A percentile compares a stretch with the other conserved stretches of the same genome.
Conservation (phyloP, 23 tunicate species). For the Trididemnum miniatum region DNA sequence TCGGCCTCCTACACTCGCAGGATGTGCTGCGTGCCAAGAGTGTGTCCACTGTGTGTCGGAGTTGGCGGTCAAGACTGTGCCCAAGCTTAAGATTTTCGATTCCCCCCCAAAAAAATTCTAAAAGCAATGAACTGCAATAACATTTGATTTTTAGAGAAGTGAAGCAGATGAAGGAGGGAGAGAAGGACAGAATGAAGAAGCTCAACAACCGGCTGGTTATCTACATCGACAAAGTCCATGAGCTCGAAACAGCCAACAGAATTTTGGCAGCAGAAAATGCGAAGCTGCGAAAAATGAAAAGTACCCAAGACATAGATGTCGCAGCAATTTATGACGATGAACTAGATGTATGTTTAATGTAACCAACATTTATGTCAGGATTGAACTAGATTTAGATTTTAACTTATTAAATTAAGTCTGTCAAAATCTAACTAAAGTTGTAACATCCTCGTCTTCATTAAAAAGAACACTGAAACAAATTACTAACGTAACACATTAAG, state of each 20-base stretch:
- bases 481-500: too few relatives aligned
- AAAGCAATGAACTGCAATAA: too few relatives aligned
- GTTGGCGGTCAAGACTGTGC: too few relatives aligned
- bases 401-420: too few relatives aligned
- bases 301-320: conserved; percentile 23
- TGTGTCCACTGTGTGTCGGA: too few relatives aligned
- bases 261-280: conserved; percentile 62
- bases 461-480: too few relatives aligned
- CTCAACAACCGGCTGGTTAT: conserved; percentile 81
- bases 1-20: too few relatives aligned
- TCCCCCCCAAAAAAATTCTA: background rate
- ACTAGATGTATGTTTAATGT: conserved; percentile 34
- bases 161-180: conserved; percentile 53
- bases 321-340: conserved; percentile 63
- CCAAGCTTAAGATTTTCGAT: background rate
- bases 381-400: too few relatives aligned
- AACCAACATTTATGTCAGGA: too few relatives aligned
- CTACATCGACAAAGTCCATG: conserved; percentile 95
- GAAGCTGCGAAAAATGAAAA: conserved; percentile 41
- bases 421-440: too few relatives aligned
- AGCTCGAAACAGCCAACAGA: conserved; percentile 64
- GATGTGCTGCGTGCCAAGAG: too few relatives aligned
- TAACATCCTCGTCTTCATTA: too few relatives aligned
- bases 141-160: conserved; percentile 58
- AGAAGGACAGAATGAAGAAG: conserved; percentile 80